These are phyloP conservation scores for Lobophora halterata DNA, from an alignment of 2,888 invertebrate genomes.

Conservation along the genomic window DNA sequence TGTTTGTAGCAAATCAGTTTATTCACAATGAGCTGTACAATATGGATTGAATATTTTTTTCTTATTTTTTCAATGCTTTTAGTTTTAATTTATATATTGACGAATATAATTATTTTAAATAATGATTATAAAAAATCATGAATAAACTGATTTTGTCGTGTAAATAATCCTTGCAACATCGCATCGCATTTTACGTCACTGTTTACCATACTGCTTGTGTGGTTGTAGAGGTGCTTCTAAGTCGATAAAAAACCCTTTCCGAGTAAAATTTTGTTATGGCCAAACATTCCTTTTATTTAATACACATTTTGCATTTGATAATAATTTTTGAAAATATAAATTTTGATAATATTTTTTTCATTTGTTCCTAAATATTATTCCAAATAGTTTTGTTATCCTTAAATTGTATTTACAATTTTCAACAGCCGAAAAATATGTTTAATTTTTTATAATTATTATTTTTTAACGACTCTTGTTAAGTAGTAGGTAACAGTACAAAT, in stretches of 20 bases:
- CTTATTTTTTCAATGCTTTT: conserved; percentile 11
- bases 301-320: conserved; percentile 78
- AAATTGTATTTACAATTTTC: conserved; percentile 81
- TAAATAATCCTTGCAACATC: conserved; percentile 62
- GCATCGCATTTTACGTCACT: conserved; percentile 71
- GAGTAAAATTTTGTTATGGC: conserved; percentile 74
- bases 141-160: conserved; percentile 61
- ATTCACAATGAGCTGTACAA: conserved; percentile 41
- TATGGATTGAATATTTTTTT: conserved; percentile 12
- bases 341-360: conserved; percentile 79
- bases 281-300: conserved; percentile 77
- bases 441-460: conserved; percentile 76
- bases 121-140: conserved; percentile 26
- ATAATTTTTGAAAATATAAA: conserved; percentile 81
- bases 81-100: conserved; percentile 1
- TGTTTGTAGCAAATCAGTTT: conserved; percentile 72
- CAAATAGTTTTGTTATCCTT: conserved; percentile 81
- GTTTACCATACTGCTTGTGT: conserved; percentile 75
- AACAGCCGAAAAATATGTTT: conserved; percentile 82
- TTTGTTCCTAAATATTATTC: conserved; percentile 81
- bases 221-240: conserved; percentile 65
- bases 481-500: conserved; percentile 82
- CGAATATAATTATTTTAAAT: conserved; percentile 19
- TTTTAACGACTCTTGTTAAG: conserved; percentile 82
- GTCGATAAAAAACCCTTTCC: conserved; percentile 76